Percentiles rank a stretch among this genome's conserved stretches.
Conservation (phyloP, 37 sponge, comb jelly and placozoan species). For the Mnemiopsis leidyi region DNA sequence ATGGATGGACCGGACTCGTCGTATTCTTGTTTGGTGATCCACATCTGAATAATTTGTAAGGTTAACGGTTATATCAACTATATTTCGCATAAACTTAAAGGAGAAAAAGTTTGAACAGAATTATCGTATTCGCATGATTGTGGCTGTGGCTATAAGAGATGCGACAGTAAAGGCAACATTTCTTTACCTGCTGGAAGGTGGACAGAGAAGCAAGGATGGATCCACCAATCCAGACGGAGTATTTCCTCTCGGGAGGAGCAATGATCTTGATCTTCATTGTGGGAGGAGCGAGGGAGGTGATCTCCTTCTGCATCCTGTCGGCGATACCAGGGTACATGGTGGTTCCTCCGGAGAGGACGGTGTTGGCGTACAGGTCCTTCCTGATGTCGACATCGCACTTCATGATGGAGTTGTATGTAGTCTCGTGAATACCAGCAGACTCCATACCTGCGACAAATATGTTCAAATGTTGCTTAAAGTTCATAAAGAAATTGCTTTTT, state of each 20-base stretch:
- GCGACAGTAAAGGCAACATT: no score
- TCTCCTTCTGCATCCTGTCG: conserved; percentile 99
- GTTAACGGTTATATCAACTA: no score
- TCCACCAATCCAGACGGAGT: conserved; percentile 75
- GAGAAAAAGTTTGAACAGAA: no score
- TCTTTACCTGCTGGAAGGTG: conserved; percentile 99
- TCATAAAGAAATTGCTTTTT: no score
- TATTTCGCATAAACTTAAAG: no score
- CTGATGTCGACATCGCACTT: conserved; percentile 99
- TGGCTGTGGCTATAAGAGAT: no score
- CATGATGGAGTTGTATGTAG: conserved; percentile 99
- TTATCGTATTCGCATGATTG: no score
- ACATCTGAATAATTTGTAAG: no score
- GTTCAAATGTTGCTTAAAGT: no score
- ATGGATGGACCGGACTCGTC: no score
- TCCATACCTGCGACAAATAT: conserved; percentile 92
- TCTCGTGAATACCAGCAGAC: conserved; percentile 98
- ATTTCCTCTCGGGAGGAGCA: conserved; percentile 86
- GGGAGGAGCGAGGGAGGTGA: conserved; percentile 94
- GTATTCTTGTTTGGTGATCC: no score
- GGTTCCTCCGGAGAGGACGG: conserved; percentile 96
- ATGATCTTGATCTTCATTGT: conserved; percentile 99
- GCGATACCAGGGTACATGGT: conserved; percentile 97
- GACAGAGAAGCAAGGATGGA: conserved; percentile 99
- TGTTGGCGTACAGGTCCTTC: conserved; percentile 99